Conservation (phyloP, 1,140 invertebrate genomes). For the Musca domestica region DNA sequence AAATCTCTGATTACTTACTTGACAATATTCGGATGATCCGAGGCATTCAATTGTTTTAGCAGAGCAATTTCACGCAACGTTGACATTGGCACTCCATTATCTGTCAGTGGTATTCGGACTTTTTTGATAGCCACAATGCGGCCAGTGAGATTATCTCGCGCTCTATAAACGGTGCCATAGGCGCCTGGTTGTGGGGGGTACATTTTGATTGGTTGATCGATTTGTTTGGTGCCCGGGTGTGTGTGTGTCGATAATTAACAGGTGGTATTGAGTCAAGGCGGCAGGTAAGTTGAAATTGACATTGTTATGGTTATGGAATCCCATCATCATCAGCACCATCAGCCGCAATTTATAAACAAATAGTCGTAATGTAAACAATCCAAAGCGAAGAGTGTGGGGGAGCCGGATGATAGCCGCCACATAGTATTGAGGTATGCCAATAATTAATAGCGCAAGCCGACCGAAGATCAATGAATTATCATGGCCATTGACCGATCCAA, state of each 20-base stretch:
- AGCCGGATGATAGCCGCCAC: no score
- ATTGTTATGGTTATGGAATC: no score
- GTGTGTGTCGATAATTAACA: constrained; percentile 24
- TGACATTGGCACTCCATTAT: constrained; percentile 87
- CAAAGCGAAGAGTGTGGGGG: no score
- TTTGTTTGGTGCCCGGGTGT: constrained; percentile 10
- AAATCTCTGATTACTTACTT: constrained; percentile 65
- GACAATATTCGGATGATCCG: constrained; percentile 90
- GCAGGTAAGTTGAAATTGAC: no score
- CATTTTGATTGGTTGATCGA: not conserved
- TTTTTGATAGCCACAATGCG: constrained; percentile 89
- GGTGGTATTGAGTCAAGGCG: no score
- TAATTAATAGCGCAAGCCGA: not conserved
- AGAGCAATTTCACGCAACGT: constrained; percentile 87
- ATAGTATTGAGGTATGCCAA: not conserved
- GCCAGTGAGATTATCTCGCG: constrained; percentile 72
- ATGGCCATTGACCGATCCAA: not conserved
- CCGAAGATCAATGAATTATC: not conserved
- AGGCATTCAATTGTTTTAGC: constrained; percentile 81
- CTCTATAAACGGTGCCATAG: constrained; percentile 92
- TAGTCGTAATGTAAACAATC: no score
- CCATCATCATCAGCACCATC: no score
- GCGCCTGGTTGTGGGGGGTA: constrained; percentile 70
- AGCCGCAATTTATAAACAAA: no score
- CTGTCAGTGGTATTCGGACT: constrained; percentile 76